These are phyloP conservation scores for Drosophila seclusa DNA, from an alignment of 2,888 invertebrate species.

Conservation along the genomic window DNA sequence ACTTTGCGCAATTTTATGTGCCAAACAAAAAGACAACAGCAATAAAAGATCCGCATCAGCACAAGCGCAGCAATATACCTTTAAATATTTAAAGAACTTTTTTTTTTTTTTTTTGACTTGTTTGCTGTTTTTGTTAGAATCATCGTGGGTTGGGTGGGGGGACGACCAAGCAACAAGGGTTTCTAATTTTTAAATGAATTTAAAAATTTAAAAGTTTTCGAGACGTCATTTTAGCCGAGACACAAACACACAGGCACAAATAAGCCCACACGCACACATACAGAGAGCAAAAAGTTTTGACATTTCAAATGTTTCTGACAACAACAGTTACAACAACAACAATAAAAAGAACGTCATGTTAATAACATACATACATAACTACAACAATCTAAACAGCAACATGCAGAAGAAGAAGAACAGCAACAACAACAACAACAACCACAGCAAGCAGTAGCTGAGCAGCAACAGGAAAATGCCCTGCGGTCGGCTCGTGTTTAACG, in stretches of 20 bases:
- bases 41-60: constrained; percentile 35
- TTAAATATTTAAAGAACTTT: constrained; percentile 68
- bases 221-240: constrained; percentile 23
- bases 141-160: background rate
- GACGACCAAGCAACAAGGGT: constrained; percentile 19
- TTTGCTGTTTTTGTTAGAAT: background rate
- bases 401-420: background rate
- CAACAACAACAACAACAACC: constrained; percentile 6
- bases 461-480: constrained; percentile 67
- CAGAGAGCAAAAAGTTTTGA: constrained; percentile 68
- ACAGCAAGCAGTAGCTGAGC: constrained; percentile 3
- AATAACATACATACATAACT: constrained; percentile 63
- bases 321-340: constrained; percentile 32
- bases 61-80: constrained; percentile 49
- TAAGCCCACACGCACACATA: constrained; percentile 11
- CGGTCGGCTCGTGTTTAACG: constrained; percentile 54
- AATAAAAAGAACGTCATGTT: constrained; percentile 69
- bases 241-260: constrained; percentile 13
- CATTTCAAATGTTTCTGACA: constrained; percentile 79
- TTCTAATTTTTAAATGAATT: constrained; percentile 76
- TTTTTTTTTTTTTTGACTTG: constrained; percentile 11
- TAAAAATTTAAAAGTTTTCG: constrained; percentile 71
- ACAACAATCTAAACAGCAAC: constrained; percentile 34
- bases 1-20: constrained; percentile 34
- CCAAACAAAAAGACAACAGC: constrained; percentile 16